Percentiles rank a stretch among this genome's conserved stretches.
phyloP scores from a whole-genome alignment of 1,140 invertebrate species.

The Neodiprion virginianus region DNA sequence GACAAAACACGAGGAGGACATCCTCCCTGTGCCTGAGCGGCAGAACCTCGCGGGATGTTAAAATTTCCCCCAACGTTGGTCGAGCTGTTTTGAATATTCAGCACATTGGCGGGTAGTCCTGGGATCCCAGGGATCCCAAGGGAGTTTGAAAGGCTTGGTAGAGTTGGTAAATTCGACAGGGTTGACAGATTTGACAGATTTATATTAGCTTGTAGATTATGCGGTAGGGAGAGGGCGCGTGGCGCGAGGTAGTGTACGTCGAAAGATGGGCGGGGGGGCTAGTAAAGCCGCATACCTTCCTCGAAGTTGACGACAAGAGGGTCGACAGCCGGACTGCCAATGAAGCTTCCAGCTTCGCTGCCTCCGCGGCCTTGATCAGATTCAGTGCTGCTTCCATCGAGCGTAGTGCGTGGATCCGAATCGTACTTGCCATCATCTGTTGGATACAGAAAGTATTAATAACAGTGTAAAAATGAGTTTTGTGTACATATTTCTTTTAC shows the following conservation, averaged over 20 bases:
- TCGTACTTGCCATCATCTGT: conserved; percentile 54
- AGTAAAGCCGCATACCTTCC: conserved; percentile 81
- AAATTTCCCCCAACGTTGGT: conserved; percentile 37
- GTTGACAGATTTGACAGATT: conserved; percentile 46
- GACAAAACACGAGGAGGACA: not conserved
- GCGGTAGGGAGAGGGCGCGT: conserved; percentile 54
- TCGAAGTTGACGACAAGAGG: conserved; percentile 77
- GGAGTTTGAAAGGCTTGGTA: conserved; percentile 34
- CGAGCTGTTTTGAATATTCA: conserved; percentile 39
- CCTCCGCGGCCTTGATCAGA: conserved; percentile 57
- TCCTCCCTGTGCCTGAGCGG: not conserved
- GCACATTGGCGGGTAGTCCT: not conserved
- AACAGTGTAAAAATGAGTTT: conserved; percentile 8
- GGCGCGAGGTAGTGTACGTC: conserved; percentile 61
- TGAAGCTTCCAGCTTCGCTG: conserved; percentile 58
- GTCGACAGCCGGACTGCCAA: conserved; percentile 64
- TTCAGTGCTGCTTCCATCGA: conserved; percentile 50
- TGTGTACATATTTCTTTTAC: no score
- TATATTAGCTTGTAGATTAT: conserved; percentile 52
- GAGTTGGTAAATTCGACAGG: conserved; percentile 31
- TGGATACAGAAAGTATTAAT: conserved; percentile 17
- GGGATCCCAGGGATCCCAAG: conserved; percentile 29
- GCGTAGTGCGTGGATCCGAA: not conserved
- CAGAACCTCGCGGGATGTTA: conserved; percentile 35
- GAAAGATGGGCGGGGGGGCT: conserved; percentile 61